Evolutionary conservation across 2,797 vertebrate species (phyloP).

Genomic region (Galaxias olidus): DNA sequence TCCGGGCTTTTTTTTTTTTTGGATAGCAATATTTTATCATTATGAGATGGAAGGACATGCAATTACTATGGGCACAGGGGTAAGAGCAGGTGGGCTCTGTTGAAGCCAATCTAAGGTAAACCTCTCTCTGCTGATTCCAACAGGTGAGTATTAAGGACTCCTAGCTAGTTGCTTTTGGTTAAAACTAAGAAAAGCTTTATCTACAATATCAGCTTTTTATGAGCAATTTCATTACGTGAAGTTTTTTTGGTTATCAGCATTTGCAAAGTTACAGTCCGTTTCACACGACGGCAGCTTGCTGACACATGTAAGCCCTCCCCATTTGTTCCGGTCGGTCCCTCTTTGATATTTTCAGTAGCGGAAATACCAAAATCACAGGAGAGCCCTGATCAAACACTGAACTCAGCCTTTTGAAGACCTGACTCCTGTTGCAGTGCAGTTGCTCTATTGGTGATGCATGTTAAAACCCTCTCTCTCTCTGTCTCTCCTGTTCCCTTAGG

Average conservation of each 20-base stretch:
- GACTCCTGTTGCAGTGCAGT: slow-evolving; percentile 25
- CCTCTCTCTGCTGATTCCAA: no score
- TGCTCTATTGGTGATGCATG: slow-evolving; percentile 31
- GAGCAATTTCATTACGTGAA: not conserved
- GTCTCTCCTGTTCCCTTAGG: slow-evolving; percentile 68
- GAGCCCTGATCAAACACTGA: slow-evolving; percentile 56
- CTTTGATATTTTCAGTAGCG: slow-evolving; percentile 53
- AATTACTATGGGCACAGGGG: not conserved
- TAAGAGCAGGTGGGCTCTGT: not conserved
- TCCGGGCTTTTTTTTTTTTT: not conserved
- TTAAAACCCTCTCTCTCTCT: slow-evolving; percentile 30
- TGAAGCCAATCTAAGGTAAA: no score
- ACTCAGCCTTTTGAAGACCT: slow-evolving; percentile 38
- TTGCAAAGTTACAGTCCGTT: slow-evolving; percentile 37
- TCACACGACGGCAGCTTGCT: slow-evolving; percentile 36
- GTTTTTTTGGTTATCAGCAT: not conserved
- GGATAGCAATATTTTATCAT: slow-evolving; percentile 18
- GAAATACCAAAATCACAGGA: slow-evolving; percentile 52
- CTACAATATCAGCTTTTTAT: no score
- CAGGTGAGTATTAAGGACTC: no score
- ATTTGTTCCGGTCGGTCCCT: slow-evolving; percentile 48
- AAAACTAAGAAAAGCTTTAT: no score
- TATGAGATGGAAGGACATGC: slow-evolving; percentile 13
- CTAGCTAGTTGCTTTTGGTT: no score
- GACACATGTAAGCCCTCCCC: slow-evolving; percentile 45